phyloP scores from a whole-genome alignment of 2,888 invertebrate genomes.

The Autographa gamma region DNA sequence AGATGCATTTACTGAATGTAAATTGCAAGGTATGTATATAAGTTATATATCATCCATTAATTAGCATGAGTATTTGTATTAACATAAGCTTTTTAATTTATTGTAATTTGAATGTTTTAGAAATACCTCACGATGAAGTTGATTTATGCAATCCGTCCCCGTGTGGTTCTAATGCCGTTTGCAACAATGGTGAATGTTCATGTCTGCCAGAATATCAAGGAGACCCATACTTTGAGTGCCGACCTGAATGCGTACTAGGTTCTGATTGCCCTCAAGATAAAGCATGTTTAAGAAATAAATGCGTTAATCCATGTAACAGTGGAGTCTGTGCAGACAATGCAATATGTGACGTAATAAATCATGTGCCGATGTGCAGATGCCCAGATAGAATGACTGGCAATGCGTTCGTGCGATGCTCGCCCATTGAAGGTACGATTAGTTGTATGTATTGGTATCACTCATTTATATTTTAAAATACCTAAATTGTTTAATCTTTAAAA shows the following conservation, averaged over 20 bases:
- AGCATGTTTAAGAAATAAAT: conserved; percentile 91
- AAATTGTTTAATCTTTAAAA: not conserved
- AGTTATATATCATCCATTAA: not conserved
- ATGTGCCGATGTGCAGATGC: conserved; percentile 92
- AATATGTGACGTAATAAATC: conserved; percentile 92
- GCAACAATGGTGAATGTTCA: conserved; percentile 89
- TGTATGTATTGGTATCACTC: not conserved
- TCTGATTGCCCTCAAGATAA: conserved; percentile 90
- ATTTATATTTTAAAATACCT: not conserved
- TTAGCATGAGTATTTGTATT: not conserved
- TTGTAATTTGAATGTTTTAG: conserved; percentile 62
- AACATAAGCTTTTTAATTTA: not conserved
- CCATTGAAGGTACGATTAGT: conserved; percentile 74
- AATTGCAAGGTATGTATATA: conserved; percentile 81
- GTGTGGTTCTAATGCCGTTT: conserved; percentile 90
- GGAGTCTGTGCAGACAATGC: conserved; percentile 92
- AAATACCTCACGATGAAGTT: conserved; percentile 69
- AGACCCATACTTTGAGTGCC: conserved; percentile 91
- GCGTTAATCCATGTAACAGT: conserved; percentile 91
- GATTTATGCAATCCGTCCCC: conserved; percentile 91
- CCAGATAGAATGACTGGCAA: conserved; percentile 91
- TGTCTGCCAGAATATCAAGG: conserved; percentile 90
- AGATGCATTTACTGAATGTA: conserved; percentile 91
- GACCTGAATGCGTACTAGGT: conserved; percentile 92
- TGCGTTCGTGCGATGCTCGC: conserved; percentile 90